Evolutionary conservation across 2,113 vertebrate genomes (phyloP).

Genomic region (Tringa solitaria): DNA sequence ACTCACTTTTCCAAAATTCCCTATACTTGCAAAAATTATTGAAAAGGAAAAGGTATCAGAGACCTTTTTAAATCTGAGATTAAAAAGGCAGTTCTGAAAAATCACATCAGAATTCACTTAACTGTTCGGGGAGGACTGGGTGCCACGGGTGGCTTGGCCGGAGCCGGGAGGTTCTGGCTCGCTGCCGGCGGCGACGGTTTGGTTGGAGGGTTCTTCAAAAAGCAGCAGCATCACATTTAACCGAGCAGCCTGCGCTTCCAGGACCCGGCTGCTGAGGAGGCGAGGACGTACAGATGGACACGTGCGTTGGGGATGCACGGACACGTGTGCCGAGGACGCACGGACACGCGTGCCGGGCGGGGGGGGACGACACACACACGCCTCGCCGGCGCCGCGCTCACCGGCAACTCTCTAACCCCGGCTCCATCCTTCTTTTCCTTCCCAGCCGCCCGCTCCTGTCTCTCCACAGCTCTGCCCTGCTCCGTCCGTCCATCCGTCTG

Average conservation of each 20-base stretch:
- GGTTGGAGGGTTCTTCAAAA: background rate
- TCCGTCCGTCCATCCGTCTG: background rate
- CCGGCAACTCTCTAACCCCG: background rate
- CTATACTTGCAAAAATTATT: background rate
- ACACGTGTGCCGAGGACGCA: background rate
- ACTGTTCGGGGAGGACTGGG: background rate
- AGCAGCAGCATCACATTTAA: rapidly evolving
- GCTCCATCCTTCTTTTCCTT: slow-evolving; percentile 43
- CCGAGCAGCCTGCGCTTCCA: background rate
- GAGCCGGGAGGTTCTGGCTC: no score
- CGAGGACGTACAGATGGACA: background rate
- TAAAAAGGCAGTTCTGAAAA: background rate
- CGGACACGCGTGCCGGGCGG: background rate
- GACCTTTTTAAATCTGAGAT: background rate
- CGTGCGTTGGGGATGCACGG: background rate
- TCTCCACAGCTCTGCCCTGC: slow-evolving; percentile 34
- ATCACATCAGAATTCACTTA: background rate
- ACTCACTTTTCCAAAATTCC: background rate
- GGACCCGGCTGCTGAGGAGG: background rate
- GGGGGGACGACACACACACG: no score
- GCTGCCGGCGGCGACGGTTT: background rate
- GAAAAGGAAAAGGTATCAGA: background rate
- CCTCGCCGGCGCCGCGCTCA: rapidly evolving
- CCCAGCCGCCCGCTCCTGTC: slow-evolving; percentile 58
- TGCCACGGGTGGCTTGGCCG: no score